Conservation (phyloP, 2,888 invertebrate species). For the Clitarchus hookeri region DNA sequence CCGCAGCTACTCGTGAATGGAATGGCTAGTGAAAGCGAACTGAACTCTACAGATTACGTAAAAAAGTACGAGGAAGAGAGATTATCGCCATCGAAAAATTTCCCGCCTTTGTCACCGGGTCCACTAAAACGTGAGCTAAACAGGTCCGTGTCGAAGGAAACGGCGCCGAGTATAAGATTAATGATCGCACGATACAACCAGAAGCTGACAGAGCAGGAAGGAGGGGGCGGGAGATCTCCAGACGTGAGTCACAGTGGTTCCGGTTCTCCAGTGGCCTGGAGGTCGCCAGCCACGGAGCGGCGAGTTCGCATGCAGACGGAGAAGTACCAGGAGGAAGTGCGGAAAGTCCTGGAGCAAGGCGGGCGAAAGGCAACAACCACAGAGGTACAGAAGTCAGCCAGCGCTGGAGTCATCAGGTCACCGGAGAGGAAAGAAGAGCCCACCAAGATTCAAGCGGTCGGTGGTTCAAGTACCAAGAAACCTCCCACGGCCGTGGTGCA, state of each 20-base stretch:
- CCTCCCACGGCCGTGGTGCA: slow-evolving; percentile 31
- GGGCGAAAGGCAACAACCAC: slow-evolving; percentile 48
- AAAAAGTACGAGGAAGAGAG: background rate
- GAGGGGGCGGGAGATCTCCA: slow-evolving; percentile 50
- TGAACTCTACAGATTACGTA: background rate
- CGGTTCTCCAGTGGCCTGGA: slow-evolving; percentile 67
- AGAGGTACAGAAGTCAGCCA: slow-evolving; percentile 67
- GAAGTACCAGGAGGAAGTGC: slow-evolving; percentile 56
- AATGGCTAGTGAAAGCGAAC: background rate
- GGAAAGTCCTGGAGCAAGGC: slow-evolving; percentile 48
- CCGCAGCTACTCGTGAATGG: background rate
- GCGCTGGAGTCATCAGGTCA: slow-evolving; percentile 58
- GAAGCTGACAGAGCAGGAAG: slow-evolving; percentile 62
- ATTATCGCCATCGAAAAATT: background rate
- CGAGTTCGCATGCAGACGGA: slow-evolving; percentile 60
- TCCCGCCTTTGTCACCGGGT: slow-evolving; percentile 61
- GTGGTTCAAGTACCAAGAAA: slow-evolving; percentile 34
- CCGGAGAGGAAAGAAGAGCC: slow-evolving; percentile 48
- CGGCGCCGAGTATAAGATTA: slow-evolving; percentile 69
- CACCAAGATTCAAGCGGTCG: slow-evolving; percentile 20
- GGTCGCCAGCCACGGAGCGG: slow-evolving; percentile 66
- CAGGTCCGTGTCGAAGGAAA: slow-evolving; percentile 62
- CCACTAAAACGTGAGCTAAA: slow-evolving; percentile 43
- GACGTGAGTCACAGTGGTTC: slow-evolving; percentile 58
- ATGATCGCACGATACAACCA: slow-evolving; percentile 74